These are phyloP conservation scores for Artibeus jamaicensis DNA, from an alignment of 2,797 vertebrate species.

Conservation along the genomic window DNA sequence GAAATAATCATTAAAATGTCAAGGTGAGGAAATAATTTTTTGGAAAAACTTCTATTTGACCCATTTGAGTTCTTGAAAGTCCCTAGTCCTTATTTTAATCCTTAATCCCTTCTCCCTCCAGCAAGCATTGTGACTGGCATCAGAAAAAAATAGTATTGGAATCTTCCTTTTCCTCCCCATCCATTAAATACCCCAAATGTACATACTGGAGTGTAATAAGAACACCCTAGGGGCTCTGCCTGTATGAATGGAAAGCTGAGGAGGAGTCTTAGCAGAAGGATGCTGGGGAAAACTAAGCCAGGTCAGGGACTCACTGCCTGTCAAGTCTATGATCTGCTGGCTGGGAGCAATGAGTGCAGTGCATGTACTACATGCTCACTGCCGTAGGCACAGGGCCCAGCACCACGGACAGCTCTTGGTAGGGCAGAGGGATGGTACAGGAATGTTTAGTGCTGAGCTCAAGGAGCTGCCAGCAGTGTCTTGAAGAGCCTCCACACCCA, in stretches of 20 bases:
- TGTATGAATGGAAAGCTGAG: background rate
- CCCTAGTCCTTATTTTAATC: background rate
- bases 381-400: background rate
- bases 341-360: background rate
- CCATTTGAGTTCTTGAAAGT: background rate
- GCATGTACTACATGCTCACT: background rate
- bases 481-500: fast-evolving
- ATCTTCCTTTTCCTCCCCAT: background rate
- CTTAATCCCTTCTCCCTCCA: background rate
- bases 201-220: background rate
- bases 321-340: too few relatives aligned
- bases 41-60: background rate
- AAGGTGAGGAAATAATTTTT: background rate
- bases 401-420: too few relatives aligned
- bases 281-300: background rate
- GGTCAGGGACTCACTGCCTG: background rate
- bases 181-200: background rate
- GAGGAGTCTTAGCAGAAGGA: background rate
- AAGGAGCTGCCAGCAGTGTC: background rate
- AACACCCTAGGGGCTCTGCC: too few relatives aligned
- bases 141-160: background rate
- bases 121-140: background rate
- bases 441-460: background rate
- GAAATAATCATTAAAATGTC: background rate
- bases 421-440: background rate